A percentile compares a stretch with the other conserved stretches of the same genome.
Conservation (phyloP, 1,140 invertebrate genomes). For the Zaprionus taronus region DNA sequence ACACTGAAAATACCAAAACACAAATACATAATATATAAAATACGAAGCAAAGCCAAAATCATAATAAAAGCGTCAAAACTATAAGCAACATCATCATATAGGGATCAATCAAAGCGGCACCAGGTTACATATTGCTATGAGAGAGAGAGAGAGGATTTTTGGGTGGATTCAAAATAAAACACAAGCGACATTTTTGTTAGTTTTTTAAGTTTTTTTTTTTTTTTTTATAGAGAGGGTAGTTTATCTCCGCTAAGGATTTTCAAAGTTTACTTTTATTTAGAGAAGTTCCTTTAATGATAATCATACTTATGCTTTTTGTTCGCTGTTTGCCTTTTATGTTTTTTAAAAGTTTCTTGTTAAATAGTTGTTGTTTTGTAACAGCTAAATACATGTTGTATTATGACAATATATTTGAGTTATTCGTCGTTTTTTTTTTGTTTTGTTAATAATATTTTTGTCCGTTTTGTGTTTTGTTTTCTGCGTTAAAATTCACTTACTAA, state of each 20-base stretch:
- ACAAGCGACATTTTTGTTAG: conserved; percentile 66
- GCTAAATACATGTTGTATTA: conserved; percentile 78
- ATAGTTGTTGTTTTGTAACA: conserved; percentile 68
- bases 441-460: conserved; percentile 6
- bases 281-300: conserved; percentile 83
- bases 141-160: conserved; percentile 12
- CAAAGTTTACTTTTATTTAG: conserved; percentile 83
- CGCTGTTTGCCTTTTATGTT: conserved; percentile 58
- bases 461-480: conserved; percentile 55
- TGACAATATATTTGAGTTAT: conserved; percentile 63
- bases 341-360: conserved; percentile 55
- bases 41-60: conserved; percentile 7
- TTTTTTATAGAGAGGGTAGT: conserved; percentile 79
- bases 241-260: conserved; percentile 82
- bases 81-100: conserved; percentile 15
- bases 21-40: conserved; percentile 1
- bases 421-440: conserved; percentile 32
- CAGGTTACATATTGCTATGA: conserved; percentile 16
- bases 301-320: conserved; percentile 73
- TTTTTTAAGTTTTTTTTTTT: conserved; percentile 53
- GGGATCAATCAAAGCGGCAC: conserved; percentile 26
- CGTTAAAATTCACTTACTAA: conserved; percentile 78
- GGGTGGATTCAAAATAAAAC: conserved; percentile 70
- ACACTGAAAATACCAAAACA: conserved; percentile 18
- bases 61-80: conserved; percentile 7